Evolutionary conservation across 2,113 vertebrate species (phyloP), one percentile per base, ranked within the genome.

Genomic region (Phyllostomus discolor): DNA sequence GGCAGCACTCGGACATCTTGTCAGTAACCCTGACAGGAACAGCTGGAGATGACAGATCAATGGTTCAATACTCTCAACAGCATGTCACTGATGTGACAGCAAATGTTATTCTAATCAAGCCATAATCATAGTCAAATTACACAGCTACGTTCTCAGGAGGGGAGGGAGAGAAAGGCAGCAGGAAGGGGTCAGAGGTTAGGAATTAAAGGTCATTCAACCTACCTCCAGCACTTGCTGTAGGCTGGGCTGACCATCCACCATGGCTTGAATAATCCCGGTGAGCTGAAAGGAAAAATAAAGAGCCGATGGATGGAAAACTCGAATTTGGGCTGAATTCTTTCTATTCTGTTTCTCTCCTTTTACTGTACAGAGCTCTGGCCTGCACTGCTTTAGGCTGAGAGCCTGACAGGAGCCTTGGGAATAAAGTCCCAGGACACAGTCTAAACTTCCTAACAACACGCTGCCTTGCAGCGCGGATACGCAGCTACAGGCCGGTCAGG

Each of bases 31-130:
- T 98, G 98, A 98, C 80, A 79, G 96, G 96, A 99, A 98, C 98
- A 98, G 98, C 98, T 99, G 98, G 98, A 98, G 98, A 98, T 98
- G 98, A 99, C 98, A 99, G 98, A 99, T 99, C 98, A 98, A 98
- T 99, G 98, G 98, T 98, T 98, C 98, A 98, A 98, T 98, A 98
- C 97, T 98, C 97, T 98, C 98, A 97, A 98, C 98, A 98, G 97
- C 91, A 93, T 98, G 98, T 98, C 98, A 98, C 98, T 98, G 95
- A 98, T 83, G 96, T 98, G 98, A 98, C 98, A 98, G 98, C 98
- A 98, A 98, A 98, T 98, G 97, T 98, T 98, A 98, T 99, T 99
- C 98, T 99, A 98, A 98, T 98, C 98, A 99, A 99, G 98, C 97
- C 96, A 98, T 98, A 98, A 99, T 99, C 98, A 98, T 98, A 98